Percentiles rank a stretch among this genome's conserved stretches.
Conservation (phyloP, 2,888 invertebrate species). For the Agrochola circellaris region DNA sequence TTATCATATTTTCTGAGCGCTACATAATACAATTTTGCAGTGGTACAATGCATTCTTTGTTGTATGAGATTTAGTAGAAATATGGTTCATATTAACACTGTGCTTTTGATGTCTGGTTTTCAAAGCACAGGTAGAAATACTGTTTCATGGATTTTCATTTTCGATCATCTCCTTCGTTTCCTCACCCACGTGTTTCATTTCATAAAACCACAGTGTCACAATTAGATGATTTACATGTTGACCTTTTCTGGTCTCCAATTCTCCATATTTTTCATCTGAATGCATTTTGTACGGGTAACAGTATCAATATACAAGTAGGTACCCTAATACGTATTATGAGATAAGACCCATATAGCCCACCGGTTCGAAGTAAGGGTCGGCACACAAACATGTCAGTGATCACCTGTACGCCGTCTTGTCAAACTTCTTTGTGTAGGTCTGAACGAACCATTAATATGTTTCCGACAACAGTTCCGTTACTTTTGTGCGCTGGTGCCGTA, state of each 20-base stretch:
- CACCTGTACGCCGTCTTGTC: conserved; percentile 67
- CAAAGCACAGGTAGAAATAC: conserved; percentile 21
- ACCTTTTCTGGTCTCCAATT: background rate
- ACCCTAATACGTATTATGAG: conserved; percentile 21
- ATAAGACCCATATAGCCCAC: conserved; percentile 29
- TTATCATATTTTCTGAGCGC: conserved; percentile 60
- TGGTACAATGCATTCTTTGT: conserved; percentile 55
- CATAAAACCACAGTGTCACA: background rate
- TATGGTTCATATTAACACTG: conserved; percentile 37
- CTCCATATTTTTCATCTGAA: background rate
- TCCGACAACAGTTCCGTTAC: conserved; percentile 68
- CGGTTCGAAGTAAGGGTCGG: conserved; percentile 38
- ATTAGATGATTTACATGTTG: background rate
- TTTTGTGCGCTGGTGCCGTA: conserved; percentile 58
- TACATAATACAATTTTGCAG: conserved; percentile 58
- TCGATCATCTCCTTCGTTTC: background rate
- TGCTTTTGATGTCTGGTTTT: conserved; percentile 24
- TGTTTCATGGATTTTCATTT: conserved; percentile 5
- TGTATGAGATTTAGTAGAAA: conserved; percentile 52
- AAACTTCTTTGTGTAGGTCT: conserved; percentile 67
- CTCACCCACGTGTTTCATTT: background rate
- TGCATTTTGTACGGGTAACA: background rate
- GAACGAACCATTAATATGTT: conserved; percentile 67
- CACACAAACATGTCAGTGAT: conserved; percentile 67
- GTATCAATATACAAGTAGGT: background rate